Evolutionary conservation across 2,797 vertebrate genomes (phyloP), one percentile per base, ranked within the genome.

Genomic region (Muscicapa striata): DNA sequence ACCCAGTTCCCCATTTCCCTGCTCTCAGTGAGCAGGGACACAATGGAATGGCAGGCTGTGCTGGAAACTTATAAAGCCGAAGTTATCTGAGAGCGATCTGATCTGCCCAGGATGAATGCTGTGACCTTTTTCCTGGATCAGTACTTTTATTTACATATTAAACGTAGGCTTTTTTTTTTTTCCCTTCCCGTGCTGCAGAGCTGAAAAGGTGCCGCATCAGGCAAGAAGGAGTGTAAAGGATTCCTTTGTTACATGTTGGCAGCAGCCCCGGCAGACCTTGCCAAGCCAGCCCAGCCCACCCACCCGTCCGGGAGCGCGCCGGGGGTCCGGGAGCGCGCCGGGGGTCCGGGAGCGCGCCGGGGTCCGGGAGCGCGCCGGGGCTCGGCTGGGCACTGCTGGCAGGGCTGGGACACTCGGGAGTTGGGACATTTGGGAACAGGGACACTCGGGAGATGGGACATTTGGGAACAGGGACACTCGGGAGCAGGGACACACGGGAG

Each of bases 191-290:
- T 29, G 54, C 84, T 72, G 23, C 52, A 26, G 78, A 74, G 64
- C 84, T 64, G 61, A 73, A 80, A 96, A 94, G 92, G 93, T 94
- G 89, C 90, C 21, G 4, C 45, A 92, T 58, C 49, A 24, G 62
- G 90, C 87, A 90, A 70, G 94, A 90, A 75, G 48, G 89, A n/a
- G 76, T 68, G 91, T 88, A 62, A 96, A 92, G 90, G 90, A 97
- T 95, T 97, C 90, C 84, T 95, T 94, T 95, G 90, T 96, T 94
- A 46, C 68, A 63, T 32, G 75, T 24, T 94, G 90, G 92, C 93
- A 93, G 87, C 84, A 86, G 64, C 38, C 72, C 72, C 64, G 6
- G 3, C 8, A 72, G 75, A 45, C 84, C 34, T 48, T 66, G 94
- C 94, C 92, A 93, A 94, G 84, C 46, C 68, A 57, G 41, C 77